These are phyloP conservation scores for Drosophila takahashii DNA, from an alignment of 1,140 invertebrate species.

Conservation along the genomic window DNA sequence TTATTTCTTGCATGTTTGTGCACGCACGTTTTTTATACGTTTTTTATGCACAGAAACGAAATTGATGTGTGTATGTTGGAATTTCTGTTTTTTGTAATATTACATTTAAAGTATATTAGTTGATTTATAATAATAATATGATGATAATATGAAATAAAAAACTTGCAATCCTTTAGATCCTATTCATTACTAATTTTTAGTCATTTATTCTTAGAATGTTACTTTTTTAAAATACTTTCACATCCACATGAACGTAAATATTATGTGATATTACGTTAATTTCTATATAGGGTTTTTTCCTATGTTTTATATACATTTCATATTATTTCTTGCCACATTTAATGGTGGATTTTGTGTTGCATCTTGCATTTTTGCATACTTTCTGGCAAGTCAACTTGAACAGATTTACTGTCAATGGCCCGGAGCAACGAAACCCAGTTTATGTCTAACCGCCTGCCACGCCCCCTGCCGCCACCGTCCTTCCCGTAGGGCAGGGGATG, in stretches of 20 bases:
- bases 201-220: too few relatives aligned
- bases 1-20: constrained; percentile 10
- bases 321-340: constrained; percentile 8
- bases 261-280: not conserved
- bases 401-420: constrained; percentile 56
- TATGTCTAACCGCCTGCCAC: constrained; percentile 17
- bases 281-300: not conserved
- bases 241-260: too few relatives aligned
- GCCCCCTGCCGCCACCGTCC: not conserved
- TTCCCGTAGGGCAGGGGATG: not conserved
- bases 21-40: constrained; percentile 1
- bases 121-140: too few relatives aligned
- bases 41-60: constrained; percentile 5
- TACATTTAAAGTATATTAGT: too few relatives aligned
- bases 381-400: constrained; percentile 12
- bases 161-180: too few relatives aligned
- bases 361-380: constrained; percentile 17
- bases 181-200: too few relatives aligned
- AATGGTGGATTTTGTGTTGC: not conserved
- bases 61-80: too few relatives aligned
- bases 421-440: constrained; percentile 23
- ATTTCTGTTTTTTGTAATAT: too few relatives aligned
- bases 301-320: not conserved
- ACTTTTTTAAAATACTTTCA: too few relatives aligned
- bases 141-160: too few relatives aligned